phyloP scores from a whole-genome alignment of 2,888 invertebrate genomes.

The Nomada ruficornis region DNA sequence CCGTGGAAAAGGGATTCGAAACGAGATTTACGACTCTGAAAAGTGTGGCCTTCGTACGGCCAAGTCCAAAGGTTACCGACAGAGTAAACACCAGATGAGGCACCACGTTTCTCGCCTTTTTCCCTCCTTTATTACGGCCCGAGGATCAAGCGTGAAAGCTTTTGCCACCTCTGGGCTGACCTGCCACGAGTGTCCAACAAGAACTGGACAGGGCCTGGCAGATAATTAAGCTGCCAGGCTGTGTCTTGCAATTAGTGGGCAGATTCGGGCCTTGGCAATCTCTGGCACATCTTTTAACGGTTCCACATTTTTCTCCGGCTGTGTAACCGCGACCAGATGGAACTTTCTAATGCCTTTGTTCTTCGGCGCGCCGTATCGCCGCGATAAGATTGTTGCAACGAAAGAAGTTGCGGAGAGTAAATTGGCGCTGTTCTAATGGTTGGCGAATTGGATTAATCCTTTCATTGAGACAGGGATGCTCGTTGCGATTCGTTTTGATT shows the following conservation, averaged over 20 bases:
- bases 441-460: no score
- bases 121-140: constrained; percentile 18
- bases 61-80: constrained; percentile 52
- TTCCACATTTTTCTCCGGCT: constrained; percentile 4
- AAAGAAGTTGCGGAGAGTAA: neutral
- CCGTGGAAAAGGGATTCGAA: constrained; percentile 30
- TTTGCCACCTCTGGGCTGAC: constrained; percentile 45
- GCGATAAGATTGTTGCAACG: neutral
- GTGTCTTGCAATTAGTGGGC: constrained; percentile 3
- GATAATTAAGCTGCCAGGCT: constrained; percentile 23
- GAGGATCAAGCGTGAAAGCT: constrained; percentile 39
- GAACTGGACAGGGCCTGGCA: constrained; percentile 1
- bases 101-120: constrained; percentile 22
- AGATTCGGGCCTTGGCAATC: neutral
- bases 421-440: no score
- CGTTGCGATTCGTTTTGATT: no score
- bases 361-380: no score
- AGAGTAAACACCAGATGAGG: constrained; percentile 16
- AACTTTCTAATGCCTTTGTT: constrained; percentile 48
- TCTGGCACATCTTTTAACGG: constrained; percentile 37
- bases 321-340: neutral
- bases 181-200: neutral
- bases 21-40: constrained; percentile 52
- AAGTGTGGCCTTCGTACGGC: constrained; percentile 11
- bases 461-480: no score